These are phyloP conservation scores for Helobdella robusta DNA, from an alignment of 2,888 invertebrate genomes.

Conservation along the genomic window DNA sequence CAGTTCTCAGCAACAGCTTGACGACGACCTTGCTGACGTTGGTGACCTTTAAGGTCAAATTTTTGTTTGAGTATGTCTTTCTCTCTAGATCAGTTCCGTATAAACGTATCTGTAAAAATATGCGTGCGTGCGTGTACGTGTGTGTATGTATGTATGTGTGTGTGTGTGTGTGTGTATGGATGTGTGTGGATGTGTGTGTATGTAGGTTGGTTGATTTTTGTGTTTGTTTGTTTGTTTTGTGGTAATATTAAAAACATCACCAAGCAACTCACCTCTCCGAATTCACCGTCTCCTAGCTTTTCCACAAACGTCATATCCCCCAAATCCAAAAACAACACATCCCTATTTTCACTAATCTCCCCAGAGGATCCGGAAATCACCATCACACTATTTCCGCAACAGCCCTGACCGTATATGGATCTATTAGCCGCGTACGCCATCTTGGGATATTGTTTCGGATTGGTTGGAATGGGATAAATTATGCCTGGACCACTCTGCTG, in stretches of 20 bases:
- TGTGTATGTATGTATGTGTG: constrained; percentile 3
- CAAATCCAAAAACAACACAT: not conserved
- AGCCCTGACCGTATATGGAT: constrained; percentile 21
- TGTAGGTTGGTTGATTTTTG: not conserved
- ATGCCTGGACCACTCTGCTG: not conserved
- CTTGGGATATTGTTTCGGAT: constrained; percentile 5
- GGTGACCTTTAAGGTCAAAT: not conserved
- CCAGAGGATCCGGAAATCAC: not conserved
- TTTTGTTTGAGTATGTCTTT: not conserved
- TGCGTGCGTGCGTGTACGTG: not conserved
- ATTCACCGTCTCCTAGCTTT: constrained; percentile 76
- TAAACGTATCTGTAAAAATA: constrained; percentile 5
- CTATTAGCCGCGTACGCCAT: constrained; percentile 19
- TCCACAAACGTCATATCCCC: constrained; percentile 59
- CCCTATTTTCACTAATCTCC: not conserved
- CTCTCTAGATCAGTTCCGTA: constrained; percentile 8
- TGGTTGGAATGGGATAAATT: not conserved
- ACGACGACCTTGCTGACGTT: not conserved
- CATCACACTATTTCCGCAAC: constrained; percentile 25
- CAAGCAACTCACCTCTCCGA: constrained; percentile 67
- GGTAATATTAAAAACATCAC: no score
- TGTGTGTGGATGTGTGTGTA: not conserved
- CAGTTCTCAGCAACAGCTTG: constrained; percentile 1
- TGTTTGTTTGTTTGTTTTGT: not conserved
- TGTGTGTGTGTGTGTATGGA: not conserved